A percentile compares a stretch with the other conserved stretches of the same genome.
Evolutionary conservation across 1,140 invertebrate genomes (phyloP).

Genomic region (Leptinotarsa lineolata): DNA sequence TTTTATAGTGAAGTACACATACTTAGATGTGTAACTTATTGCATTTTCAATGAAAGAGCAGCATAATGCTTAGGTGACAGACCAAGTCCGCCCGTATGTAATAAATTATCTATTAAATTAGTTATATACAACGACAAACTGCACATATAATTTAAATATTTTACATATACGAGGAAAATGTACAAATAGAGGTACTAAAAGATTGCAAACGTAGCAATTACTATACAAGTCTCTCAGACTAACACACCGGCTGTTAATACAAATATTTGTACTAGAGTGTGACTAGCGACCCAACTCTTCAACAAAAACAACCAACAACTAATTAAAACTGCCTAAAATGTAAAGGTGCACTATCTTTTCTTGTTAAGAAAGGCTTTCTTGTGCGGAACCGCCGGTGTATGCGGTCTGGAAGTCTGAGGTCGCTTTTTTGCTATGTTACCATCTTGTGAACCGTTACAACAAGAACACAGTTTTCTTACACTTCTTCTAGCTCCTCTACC

Average conservation of each 20-base stretch:
- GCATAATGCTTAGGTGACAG: slow-evolving; percentile 19
- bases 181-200: slow-evolving; percentile 53
- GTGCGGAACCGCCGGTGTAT: slow-evolving; percentile 43
- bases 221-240: slow-evolving; percentile 34
- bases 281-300: slow-evolving; percentile 45
- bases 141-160: slow-evolving; percentile 52
- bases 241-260: slow-evolving; percentile 30
- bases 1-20: slow-evolving; percentile 11
- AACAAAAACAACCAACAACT: slow-evolving; percentile 45
- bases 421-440: slow-evolving; percentile 44
- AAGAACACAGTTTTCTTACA: slow-evolving; percentile 50
- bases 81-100: slow-evolving; percentile 14
- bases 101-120: slow-evolving; percentile 42
- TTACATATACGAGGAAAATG: slow-evolving; percentile 51
- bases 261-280: slow-evolving; percentile 54
- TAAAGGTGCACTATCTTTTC: slow-evolving; percentile 54
- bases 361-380: slow-evolving; percentile 52
- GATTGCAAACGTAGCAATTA: slow-evolving; percentile 51
- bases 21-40: slow-evolving; percentile 33
- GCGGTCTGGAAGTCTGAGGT: slow-evolving; percentile 43
- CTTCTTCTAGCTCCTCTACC: slow-evolving; percentile 47
- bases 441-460: slow-evolving; percentile 51
- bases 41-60: slow-evolving; percentile 26
- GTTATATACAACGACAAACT: slow-evolving; percentile 55
- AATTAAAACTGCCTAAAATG: slow-evolving; percentile 32